Base-by-base conservation (phyloP, 2,888 invertebrate genomes). In the Heterodera filipjevi region DNA sequence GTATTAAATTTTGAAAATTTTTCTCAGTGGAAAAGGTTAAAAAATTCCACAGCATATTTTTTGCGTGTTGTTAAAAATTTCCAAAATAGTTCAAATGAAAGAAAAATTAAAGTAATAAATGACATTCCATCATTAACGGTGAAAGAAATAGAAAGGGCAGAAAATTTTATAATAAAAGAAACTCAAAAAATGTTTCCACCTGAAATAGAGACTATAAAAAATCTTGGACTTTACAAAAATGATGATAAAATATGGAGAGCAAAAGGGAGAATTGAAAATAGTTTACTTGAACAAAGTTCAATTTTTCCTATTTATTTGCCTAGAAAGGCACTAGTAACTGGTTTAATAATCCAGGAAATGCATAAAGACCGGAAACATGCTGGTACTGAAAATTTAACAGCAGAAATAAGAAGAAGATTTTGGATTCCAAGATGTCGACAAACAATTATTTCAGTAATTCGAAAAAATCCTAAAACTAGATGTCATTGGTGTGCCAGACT, bases 241-340 rank as follows among this genome's bases (percentile, higher is more conserved):
- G 27, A n/a, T 12, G 33, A 71, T 46, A n/a, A 33, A 5, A n/a
- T 71, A 3, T 71, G 71, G 71, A 71, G 33, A n/a, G 27, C 71
- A 2, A 71, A 71, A 71, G 71, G 71, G 12, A 71, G 71, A 71
- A 71, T 33, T 46, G 33, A 49, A 71, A 33, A 71, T n/a, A 71
- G 71, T 71, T 27, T 27, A 30, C 71, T 71, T 22, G 39, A 39
- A 39, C 3, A 39, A 39, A 66, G 35, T 19, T 66, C 68, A 16
- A 66, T 66, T 32, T 66, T 32, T 35, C 68, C 68, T 16, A 66
- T 66, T 33, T 66, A 33, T 66, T 19, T 66, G 19, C 16, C 32
- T 66, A 66, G 68, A 19, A 66, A 66, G 3, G 68, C 68, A 66
- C 10, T 35, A 16, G 19, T 66, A 12, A 35, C 35, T 16, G 19